These are phyloP conservation scores for Typhlichthys subterraneus DNA, from an alignment of 2,797 vertebrate genomes.

Conservation along the genomic window DNA sequence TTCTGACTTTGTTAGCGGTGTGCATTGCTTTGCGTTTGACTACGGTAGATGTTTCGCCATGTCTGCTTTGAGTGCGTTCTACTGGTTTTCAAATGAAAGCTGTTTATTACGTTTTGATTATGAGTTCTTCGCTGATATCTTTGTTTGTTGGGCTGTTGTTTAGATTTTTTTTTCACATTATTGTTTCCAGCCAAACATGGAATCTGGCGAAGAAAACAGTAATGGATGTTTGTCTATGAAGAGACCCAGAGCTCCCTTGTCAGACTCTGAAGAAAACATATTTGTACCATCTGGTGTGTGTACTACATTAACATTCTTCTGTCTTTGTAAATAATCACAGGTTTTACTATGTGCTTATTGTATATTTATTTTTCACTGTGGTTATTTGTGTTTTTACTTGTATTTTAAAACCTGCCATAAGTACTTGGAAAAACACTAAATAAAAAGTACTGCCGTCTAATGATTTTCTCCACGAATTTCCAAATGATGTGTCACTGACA, in stretches of 20 bases:
- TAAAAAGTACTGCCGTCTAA: background rate
- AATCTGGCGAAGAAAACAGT: slow-evolving; percentile 34
- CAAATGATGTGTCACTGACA: slow-evolving; percentile 14
- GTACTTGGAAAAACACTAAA: background rate
- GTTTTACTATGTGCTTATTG: slow-evolving; percentile 1
- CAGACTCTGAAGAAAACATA: slow-evolving; percentile 68
- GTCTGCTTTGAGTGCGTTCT: no score
- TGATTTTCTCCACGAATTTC: background rate
- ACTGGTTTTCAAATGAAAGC: no score
- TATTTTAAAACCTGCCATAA: background rate
- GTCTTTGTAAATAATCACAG: no score
- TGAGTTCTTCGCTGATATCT: no score
- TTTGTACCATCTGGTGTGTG: slow-evolving; percentile 39
- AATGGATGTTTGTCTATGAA: slow-evolving; percentile 47
- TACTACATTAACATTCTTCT: background rate
- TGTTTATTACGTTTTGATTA: no score
- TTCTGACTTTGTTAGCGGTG: no score
- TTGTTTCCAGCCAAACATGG: slow-evolving; percentile 54
- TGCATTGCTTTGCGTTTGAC: no score
- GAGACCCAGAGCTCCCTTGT: slow-evolving; percentile 69
- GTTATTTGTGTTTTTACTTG: background rate
- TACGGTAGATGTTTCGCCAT: no score
- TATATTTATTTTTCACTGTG: background rate
- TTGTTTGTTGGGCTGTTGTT: no score
- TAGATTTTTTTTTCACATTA: background rate